Evolutionary conservation across 2,113 vertebrate species (phyloP).

Genomic region (Cepphus grylle): DNA sequence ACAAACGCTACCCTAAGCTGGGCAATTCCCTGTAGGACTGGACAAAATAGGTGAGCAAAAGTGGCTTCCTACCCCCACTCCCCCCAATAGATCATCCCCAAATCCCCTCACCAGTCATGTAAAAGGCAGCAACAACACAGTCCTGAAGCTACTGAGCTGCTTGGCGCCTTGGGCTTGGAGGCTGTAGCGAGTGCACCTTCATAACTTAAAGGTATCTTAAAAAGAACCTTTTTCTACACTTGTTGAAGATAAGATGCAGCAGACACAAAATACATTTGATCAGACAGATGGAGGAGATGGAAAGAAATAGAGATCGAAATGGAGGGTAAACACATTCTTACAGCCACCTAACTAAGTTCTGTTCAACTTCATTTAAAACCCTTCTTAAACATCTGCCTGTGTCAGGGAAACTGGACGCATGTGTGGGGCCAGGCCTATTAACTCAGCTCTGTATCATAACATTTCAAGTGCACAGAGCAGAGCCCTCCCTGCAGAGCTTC

Average conservation of each 20-base stretch:
- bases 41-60: not conserved
- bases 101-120: not conserved
- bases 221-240: not conserved
- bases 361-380: not conserved
- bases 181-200: not conserved
- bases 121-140: not conserved
- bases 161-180: not conserved
- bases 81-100: not conserved
- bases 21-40: not conserved
- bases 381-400: not conserved
- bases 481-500: not conserved
- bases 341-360: not conserved
- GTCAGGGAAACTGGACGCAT: not conserved
- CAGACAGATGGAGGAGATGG: not conserved
- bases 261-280: not conserved
- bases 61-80: not conserved
- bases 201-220: not conserved
- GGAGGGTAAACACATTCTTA: not conserved
- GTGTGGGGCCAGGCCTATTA: not conserved
- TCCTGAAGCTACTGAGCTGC: not conserved
- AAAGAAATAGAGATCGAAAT: not conserved
- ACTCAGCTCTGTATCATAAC: not conserved
- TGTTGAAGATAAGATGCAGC: not conserved
- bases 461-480: not conserved
- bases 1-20: not conserved